Evolutionary conservation across 1,140 invertebrate genomes (phyloP).

Genomic region (Mizuhopecten yessoensis): DNA sequence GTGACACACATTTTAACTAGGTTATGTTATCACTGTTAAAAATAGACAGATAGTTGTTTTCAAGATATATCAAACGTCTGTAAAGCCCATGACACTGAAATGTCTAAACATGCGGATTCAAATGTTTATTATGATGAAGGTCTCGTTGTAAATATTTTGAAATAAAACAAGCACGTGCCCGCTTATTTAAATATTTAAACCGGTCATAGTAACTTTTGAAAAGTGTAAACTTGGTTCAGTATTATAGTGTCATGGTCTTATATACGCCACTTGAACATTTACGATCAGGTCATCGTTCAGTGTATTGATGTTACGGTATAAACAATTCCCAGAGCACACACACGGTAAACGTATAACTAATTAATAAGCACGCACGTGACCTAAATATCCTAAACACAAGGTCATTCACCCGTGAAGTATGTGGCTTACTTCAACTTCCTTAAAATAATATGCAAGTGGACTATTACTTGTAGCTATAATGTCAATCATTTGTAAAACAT

Average conservation of each 20-base stretch:
- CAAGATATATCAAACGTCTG: background rate
- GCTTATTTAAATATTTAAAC: slow-evolving; percentile 36
- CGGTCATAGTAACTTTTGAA: too few species aligned
- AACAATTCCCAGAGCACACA: background rate
- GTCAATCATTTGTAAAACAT: too few species aligned
- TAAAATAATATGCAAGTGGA: too few species aligned
- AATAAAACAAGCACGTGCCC: slow-evolving; percentile 32
- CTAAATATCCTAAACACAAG: background rate
- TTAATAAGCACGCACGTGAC: slow-evolving; percentile 31
- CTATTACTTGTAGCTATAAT: too few species aligned
- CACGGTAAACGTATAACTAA: slow-evolving; percentile 2
- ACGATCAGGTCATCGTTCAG: background rate
- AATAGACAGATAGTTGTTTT: background rate
- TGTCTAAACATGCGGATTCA: background rate
- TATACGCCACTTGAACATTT: background rate
- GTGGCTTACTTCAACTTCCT: background rate
- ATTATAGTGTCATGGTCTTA: background rate
- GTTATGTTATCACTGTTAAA: slow-evolving; percentile 14
- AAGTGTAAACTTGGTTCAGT: background rate
- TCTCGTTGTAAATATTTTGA: background rate
- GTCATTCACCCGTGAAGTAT: background rate
- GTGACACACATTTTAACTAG: slow-evolving; percentile 81
- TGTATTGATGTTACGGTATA: too few species aligned
- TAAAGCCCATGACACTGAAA: background rate
- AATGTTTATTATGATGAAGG: background rate